Base-by-base conservation (phyloP, 1,140 invertebrate genomes). In the Gryllus bimaculatus region DNA sequence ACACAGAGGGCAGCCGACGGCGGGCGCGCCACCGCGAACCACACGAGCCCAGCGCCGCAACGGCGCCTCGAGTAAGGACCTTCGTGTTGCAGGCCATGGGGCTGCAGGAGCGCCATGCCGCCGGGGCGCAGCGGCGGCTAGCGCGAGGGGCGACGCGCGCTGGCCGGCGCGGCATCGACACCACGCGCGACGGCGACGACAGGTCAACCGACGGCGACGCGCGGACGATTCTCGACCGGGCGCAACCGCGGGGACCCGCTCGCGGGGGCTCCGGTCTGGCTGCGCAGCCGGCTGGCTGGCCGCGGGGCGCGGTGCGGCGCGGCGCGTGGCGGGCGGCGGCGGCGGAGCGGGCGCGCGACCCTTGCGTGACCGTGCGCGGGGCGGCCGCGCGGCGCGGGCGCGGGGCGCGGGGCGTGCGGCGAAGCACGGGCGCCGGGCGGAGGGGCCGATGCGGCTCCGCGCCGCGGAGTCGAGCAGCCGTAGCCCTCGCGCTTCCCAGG, bases 1-100 rank as follows among this genome's bases (percentile, higher is more conserved):
- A 93, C 93, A 95, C 82, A 91, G 90, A 73, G 93, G 93, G 82
- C 93, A 86, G 80, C 91, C 91, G 76, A 93, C 90, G 73, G 92
- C 93, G 26, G 93, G 90, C 75, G 93, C 91, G 54, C 91, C 81
- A 94, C 88, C 74, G 92, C 90, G 83, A 94, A 91, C 83, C 93
- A 93, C 79, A 93, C 88, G 83, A 91, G 81, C 92, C 92, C 81
- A 94, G 87, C 82, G 90, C 89, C 78, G 93, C 91, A 82, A 93
- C 92, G 83, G 90, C 90, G 84, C 92, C 90, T n/a, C 83, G 82
- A 88, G 80, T 84, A 84, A 21, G 82, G 15, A 73, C 79, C 76
- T 79, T 79, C 75, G 47, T 79, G 48, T 79, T 77, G 48, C 47
- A 47, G n/a, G 48, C 74, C 75, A 77, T 76, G 76, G 75, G 47